A percentile compares a stretch with the other conserved stretches of the same genome.
phyloP scores from a whole-genome alignment of 2,888 invertebrate genomes.

The Sericinus montela region DNA sequence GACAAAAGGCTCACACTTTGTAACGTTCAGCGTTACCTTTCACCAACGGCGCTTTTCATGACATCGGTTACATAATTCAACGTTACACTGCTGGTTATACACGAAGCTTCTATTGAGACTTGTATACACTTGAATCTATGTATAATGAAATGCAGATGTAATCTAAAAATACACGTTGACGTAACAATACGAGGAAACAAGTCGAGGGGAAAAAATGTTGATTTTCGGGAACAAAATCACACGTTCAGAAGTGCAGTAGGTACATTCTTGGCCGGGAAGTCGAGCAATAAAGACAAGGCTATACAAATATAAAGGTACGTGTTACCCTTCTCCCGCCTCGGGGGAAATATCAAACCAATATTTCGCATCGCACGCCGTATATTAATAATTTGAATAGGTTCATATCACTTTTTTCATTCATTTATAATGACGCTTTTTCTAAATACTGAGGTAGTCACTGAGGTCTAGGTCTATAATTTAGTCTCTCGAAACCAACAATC shows the following conservation, averaged over 20 bases:
- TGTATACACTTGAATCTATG: slow-evolving; percentile 31
- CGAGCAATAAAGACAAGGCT: slow-evolving; percentile 23
- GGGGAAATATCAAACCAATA: neutral
- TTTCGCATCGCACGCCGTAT: too few species aligned
- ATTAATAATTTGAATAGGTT: neutral
- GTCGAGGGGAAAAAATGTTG: slow-evolving; percentile 59
- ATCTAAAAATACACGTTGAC: slow-evolving; percentile 38
- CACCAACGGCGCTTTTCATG: slow-evolving; percentile 39
- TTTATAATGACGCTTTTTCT: too few species aligned
- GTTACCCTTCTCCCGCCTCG: slow-evolving; percentile 14
- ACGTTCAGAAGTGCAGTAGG: slow-evolving; percentile 57
- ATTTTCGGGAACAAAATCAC: slow-evolving; percentile 55
- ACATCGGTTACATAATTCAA: slow-evolving; percentile 24
- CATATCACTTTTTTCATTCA: too few species aligned
- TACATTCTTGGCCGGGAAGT: slow-evolving; percentile 27
- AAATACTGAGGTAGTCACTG: too few species aligned
- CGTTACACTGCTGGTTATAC: slow-evolving; percentile 38
- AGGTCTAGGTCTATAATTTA: too few species aligned
- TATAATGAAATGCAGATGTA: slow-evolving; percentile 12
- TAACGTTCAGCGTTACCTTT: slow-evolving; percentile 70
- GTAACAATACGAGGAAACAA: slow-evolving; percentile 38
- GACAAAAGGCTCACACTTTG: slow-evolving; percentile 78
- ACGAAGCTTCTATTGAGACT: neutral
- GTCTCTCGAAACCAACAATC: too few species aligned
- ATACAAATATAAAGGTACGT: slow-evolving; percentile 22